Conservation (phyloP, 2,113 vertebrate genomes). For the Argyrosomus japonicus region DNA sequence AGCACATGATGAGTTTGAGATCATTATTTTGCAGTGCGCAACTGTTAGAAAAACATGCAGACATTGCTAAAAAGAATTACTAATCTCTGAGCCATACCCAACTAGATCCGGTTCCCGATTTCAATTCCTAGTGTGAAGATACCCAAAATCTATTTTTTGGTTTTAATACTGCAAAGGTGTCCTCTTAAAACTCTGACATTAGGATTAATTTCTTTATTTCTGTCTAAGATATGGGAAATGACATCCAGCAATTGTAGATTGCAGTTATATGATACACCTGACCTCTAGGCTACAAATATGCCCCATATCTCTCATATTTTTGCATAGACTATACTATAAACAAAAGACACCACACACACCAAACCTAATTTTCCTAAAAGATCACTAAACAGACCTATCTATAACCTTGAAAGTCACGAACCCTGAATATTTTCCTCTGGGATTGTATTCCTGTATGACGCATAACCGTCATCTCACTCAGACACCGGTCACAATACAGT, state of each 20-base stretch:
- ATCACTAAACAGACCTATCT: too few relatives aligned
- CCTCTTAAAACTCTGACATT: not conserved
- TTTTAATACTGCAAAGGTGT: not conserved
- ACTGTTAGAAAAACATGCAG: too few relatives aligned
- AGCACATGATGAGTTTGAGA: too few relatives aligned
- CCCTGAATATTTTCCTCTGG: constrained; percentile 4
- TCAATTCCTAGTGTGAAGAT: too few relatives aligned
- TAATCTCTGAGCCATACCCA: too few relatives aligned
- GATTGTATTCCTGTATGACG: constrained; percentile 9
- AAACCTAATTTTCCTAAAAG: not conserved
- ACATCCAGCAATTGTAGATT: not conserved
- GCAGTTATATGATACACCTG: not conserved
- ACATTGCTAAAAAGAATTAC: too few relatives aligned
- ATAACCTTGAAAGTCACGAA: not conserved
- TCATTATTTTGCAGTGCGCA: too few relatives aligned
- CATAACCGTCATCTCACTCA: constrained; percentile 1
- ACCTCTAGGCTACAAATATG: not conserved
- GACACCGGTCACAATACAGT: constrained; percentile 8
- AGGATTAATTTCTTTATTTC: not conserved
- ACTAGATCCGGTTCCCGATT: too few relatives aligned
- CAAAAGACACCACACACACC: not conserved
- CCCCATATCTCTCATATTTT: too few relatives aligned
- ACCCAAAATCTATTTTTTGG: too few relatives aligned
- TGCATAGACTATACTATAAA: too few relatives aligned
- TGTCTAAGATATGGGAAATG: not conserved